phyloP scores from a whole-genome alignment of 2,113 vertebrate species.

The Melospiza georgiana region DNA sequence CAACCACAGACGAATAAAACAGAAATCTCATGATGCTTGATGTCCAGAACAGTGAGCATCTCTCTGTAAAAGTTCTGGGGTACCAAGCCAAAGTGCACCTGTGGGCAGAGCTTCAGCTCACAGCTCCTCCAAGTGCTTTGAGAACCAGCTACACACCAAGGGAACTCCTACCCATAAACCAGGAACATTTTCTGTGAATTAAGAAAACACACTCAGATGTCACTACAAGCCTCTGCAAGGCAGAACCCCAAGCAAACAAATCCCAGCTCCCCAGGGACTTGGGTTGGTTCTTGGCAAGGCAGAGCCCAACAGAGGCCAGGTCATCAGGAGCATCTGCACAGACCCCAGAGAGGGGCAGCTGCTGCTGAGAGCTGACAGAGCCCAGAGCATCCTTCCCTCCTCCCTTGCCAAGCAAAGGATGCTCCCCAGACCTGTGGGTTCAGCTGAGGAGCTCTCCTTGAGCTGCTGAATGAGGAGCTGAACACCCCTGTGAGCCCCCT shows the following conservation, averaged over 20 bases:
- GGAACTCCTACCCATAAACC: neutral
- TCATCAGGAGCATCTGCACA: slow-evolving; percentile 1
- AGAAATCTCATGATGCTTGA: neutral
- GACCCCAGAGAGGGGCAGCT: neutral
- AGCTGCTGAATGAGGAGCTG: slow-evolving; percentile 14
- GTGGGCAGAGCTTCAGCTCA: neutral
- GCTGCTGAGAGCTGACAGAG: neutral
- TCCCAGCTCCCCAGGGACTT: neutral
- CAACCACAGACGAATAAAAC: neutral
- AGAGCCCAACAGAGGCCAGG: neutral
- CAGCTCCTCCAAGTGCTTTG: neutral
- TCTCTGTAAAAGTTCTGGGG: neutral
- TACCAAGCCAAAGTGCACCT: neutral
- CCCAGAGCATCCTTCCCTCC: neutral
- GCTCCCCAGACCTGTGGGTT: neutral
- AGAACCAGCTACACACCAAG: neutral
- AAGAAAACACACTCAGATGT: neutral
- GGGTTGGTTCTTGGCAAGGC: neutral
- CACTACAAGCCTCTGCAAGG: neutral
- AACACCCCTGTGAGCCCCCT: slow-evolving; percentile 5
- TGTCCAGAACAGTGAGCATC: neutral
- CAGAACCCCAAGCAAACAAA: neutral
- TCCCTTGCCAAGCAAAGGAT: neutral
- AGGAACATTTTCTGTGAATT: neutral
- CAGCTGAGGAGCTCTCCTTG: neutral